Base-by-base conservation (phyloP, 2,113 vertebrate genomes). In the Conger conger region DNA sequence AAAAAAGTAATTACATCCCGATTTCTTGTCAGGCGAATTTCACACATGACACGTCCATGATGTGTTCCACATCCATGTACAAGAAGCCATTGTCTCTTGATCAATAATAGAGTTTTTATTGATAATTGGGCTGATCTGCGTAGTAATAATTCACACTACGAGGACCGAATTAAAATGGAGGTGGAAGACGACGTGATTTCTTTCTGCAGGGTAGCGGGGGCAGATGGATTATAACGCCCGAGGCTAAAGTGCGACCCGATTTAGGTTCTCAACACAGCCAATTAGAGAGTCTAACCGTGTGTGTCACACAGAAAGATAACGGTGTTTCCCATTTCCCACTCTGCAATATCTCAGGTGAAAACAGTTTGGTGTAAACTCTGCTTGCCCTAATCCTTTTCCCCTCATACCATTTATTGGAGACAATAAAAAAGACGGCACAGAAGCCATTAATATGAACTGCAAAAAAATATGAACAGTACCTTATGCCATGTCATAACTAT, bases 41-140 rank as follows among this genome's bases (percentile, higher is more conserved):
- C 40, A 78, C 42, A n/a, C 82, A 20, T 77, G 33, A 77, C 63
- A 76, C n/a, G 45, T 37, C 73, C 54, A 20, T 35, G 60, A 20
- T 83, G 37, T 15, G 63, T 27, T 53, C 17, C 68, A 5, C 76
- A 53, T 53, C 63, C 42, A 76, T 83, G n/a, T 76, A 76, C 40
- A 35, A n/a, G 63, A 76, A 23, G 2, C n/a, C 18, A 76, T 76
- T 50, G 33, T 86, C 76, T 81, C 92, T 90, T 94, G 93, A 93
- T 93, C 91, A 94, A 92, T 92, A 93, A n/a, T n/a, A n/a, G n/a
- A 93, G 95, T 95, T 94, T 94, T 95, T 95, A 95, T 95, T 95
- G 95, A 95, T 95, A 95, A 95, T 95, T 95, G 93, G 93, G 93
- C 94, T 95, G 93, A 94, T 95, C 18, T 60, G 16, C 20, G 57